A percentile compares a stretch with the other conserved stretches of the same genome.
Conservation (phyloP, 2,888 invertebrate genomes). For the Phaonia tiefii region DNA sequence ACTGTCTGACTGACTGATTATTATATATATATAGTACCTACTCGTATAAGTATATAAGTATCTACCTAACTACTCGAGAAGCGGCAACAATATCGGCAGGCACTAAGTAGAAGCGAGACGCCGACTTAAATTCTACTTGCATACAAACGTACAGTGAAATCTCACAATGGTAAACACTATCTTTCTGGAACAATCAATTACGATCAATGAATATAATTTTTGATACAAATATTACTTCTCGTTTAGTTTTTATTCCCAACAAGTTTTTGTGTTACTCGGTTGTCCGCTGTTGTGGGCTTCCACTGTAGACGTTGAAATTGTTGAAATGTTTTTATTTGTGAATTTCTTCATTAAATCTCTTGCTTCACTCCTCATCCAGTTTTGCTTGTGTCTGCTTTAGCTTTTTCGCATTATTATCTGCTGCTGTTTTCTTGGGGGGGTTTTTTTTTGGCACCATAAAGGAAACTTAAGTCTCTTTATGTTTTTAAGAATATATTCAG, state of each 20-base stretch:
- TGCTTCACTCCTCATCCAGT: too few species aligned
- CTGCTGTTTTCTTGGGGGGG: conserved; percentile 8
- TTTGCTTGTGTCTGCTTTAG: background rate
- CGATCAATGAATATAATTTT: too few species aligned
- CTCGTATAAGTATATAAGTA: conserved; percentile 40
- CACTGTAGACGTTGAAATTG: too few species aligned
- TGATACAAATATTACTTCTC: too few species aligned
- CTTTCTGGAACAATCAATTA: too few species aligned
- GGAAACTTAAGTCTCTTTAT: conserved; percentile 68
- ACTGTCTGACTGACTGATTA: conserved; percentile 61
- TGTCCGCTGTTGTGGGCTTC: too few species aligned
- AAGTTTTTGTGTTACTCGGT: too few species aligned
- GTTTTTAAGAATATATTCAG: conserved; percentile 52
- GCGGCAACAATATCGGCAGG: background rate
- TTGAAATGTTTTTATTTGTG: too few species aligned
- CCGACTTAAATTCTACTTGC: conserved; percentile 47
- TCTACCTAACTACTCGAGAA: conserved; percentile 16
- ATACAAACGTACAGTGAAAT: too few species aligned
- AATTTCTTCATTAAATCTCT: too few species aligned
- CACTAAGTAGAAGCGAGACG: conserved; percentile 41
- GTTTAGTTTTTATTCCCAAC: too few species aligned
- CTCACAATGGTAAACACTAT: too few species aligned
- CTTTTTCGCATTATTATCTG: conserved; percentile 14
- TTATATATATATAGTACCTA: conserved; percentile 21
- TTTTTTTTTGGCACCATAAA: conserved; percentile 52